Evolutionary conservation across 2,797 vertebrate species (phyloP).

Genomic region (Scolopax bukidnonensis): DNA sequence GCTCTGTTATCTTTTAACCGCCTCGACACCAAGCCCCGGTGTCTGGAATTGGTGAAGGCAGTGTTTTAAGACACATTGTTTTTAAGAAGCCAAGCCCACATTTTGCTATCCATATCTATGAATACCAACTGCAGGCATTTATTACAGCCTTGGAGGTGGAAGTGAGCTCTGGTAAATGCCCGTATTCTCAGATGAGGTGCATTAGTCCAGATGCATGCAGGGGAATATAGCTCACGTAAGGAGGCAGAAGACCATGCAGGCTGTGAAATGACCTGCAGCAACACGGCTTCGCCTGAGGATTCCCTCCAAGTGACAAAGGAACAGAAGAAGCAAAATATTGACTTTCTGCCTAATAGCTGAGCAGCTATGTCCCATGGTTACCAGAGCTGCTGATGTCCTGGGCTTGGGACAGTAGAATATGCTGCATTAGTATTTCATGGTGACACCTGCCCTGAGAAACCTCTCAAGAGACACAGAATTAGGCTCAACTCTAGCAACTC

Average conservation of each 20-base stretch:
- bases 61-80: neutral
- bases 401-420: neutral
- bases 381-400: neutral
- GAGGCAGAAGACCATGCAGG: constrained; percentile 38
- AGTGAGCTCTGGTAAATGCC: constrained; percentile 1
- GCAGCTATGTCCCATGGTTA: neutral
- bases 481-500: neutral
- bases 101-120: neutral
- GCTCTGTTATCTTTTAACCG: constrained; percentile 30
- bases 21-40: neutral
- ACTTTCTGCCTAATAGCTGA: neutral
- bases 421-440: neutral
- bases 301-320: constrained; percentile 26
- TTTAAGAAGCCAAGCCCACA: neutral
- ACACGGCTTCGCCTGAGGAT: constrained; percentile 35
- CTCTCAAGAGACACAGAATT: neutral
- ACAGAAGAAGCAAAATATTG: neutral
- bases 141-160: constrained; percentile 13
- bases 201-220: constrained; percentile 16
- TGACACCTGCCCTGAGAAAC: neutral
- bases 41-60: neutral
- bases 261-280: constrained; percentile 47
- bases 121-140: constrained; percentile 12
- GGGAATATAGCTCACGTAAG: neutral
- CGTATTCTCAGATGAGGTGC: constrained; percentile 3